Evolutionary conservation across 2,113 vertebrate species (phyloP).

Genomic region (Sapajus apella): DNA sequence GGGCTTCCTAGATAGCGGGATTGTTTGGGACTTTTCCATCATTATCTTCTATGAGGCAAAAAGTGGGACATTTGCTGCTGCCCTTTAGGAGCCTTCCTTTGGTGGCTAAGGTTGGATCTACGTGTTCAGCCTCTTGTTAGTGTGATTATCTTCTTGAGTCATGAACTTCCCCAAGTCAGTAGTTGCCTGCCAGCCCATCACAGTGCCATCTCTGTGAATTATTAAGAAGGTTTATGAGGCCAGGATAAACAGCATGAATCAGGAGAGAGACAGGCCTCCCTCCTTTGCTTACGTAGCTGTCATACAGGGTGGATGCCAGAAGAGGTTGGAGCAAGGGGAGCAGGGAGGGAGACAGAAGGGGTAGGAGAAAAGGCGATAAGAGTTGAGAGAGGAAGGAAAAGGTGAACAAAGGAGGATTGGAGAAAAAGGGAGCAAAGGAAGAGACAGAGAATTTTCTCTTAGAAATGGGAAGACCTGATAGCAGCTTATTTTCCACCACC

Average conservation of each 20-base stretch:
- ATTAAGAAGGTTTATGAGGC: slow-evolving; percentile 33
- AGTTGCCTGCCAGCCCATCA: slow-evolving; percentile 36
- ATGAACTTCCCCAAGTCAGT: slow-evolving; percentile 19
- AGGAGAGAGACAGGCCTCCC: neutral
- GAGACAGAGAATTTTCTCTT: neutral
- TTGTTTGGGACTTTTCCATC: neutral
- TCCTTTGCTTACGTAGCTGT: slow-evolving; percentile 9
- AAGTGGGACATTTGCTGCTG: neutral
- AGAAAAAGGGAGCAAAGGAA: neutral
- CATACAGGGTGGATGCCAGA: neutral
- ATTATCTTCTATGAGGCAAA: neutral
- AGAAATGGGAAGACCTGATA: neutral
- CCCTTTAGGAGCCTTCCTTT: neutral
- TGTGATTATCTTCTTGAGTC: slow-evolving; percentile 59
- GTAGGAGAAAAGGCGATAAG: neutral
- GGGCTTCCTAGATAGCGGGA: neutral
- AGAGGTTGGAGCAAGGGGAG: neutral
- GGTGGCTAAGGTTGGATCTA: neutral
- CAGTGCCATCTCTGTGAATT: neutral
- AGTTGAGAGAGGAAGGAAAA: neutral
- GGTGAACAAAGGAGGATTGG: neutral
- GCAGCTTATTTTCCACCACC: neutral
- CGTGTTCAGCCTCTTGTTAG: slow-evolving; percentile 41
- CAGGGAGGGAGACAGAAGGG: neutral
- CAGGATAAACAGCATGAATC: slow-evolving; percentile 43